Percentiles rank a stretch among this genome's conserved stretches.
These are phyloP conservation scores for Coracias cyanogaster DNA, from an alignment of 2,797 vertebrate species.

Conservation along the genomic window DNA sequence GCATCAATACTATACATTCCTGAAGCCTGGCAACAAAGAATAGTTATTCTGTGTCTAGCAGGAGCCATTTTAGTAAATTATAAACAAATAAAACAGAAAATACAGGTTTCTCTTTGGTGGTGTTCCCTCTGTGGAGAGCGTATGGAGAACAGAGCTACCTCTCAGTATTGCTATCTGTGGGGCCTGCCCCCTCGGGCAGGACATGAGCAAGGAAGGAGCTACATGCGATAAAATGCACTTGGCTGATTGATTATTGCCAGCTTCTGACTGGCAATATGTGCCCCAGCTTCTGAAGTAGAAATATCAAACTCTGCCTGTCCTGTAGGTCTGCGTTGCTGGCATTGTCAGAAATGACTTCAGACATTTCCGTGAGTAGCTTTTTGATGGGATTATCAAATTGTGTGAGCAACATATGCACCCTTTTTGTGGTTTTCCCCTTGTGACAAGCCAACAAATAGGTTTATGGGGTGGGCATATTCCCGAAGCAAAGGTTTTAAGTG, in stretches of 20 bases:
- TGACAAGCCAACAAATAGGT: neutral
- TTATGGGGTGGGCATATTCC: neutral
- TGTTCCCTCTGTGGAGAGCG: neutral
- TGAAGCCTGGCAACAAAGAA: constrained; percentile 80
- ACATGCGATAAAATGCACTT: neutral
- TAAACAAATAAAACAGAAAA: neutral
- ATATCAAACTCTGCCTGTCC: neutral
- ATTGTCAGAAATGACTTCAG: neutral
- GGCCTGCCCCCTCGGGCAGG: neutral
- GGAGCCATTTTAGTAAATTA: neutral
- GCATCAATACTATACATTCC: constrained; percentile 80
- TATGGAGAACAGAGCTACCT: neutral
- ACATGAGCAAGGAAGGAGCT: neutral
- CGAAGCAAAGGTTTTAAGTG: neutral
- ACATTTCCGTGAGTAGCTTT: neutral
- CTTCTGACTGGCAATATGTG: neutral
- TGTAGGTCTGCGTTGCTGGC: neutral
- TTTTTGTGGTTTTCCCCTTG: neutral
- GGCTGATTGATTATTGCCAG: neutral
- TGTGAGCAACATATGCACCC: neutral
- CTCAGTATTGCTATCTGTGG: neutral
- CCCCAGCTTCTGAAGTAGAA: neutral
- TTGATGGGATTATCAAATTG: neutral
- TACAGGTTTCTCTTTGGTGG: neutral
- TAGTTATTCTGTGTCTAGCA: neutral